Conservation (phyloP, 2,113 vertebrate genomes). For the Nibea coibor region DNA sequence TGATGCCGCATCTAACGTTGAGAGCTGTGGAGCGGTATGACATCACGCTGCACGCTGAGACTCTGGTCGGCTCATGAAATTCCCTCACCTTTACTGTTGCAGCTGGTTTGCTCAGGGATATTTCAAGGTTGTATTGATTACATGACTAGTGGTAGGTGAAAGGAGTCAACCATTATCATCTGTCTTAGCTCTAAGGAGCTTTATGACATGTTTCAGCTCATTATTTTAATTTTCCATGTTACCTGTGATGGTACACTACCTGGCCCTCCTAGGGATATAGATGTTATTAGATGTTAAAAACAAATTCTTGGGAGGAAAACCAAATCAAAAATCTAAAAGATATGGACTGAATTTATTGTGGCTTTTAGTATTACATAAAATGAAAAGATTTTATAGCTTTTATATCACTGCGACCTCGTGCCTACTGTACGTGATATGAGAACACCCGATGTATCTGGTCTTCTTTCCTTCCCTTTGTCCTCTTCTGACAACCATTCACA, state of each 20-base stretch:
- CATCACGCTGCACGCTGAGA: slow-evolving; percentile 22
- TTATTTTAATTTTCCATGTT: neutral
- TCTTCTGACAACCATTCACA: too few species aligned
- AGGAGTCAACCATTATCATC: too few species aligned
- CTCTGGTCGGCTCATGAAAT: neutral
- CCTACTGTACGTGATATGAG: too few species aligned
- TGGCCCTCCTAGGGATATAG: too few species aligned
- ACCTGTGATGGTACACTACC: too few species aligned
- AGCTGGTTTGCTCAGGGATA: neutral
- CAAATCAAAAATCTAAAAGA: neutral
- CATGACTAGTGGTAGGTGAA: neutral
- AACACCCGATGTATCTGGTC: too few species aligned
- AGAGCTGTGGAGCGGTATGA: slow-evolving; percentile 1
- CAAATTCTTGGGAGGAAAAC: neutral
- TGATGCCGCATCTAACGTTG: slow-evolving; percentile 52
- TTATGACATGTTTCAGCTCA: neutral
- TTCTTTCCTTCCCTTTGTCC: too few species aligned
- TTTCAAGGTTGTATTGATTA: neutral
- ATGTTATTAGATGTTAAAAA: too few species aligned
- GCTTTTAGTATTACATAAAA: neutral
- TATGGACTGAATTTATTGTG: neutral
- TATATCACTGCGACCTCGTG: too few species aligned
- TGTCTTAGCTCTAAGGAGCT: neutral
- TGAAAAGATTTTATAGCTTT: neutral
- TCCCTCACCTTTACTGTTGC: slow-evolving; percentile 10